phyloP scores from a whole-genome alignment of 2,888 invertebrate genomes.

The Hydriomena furcata region DNA sequence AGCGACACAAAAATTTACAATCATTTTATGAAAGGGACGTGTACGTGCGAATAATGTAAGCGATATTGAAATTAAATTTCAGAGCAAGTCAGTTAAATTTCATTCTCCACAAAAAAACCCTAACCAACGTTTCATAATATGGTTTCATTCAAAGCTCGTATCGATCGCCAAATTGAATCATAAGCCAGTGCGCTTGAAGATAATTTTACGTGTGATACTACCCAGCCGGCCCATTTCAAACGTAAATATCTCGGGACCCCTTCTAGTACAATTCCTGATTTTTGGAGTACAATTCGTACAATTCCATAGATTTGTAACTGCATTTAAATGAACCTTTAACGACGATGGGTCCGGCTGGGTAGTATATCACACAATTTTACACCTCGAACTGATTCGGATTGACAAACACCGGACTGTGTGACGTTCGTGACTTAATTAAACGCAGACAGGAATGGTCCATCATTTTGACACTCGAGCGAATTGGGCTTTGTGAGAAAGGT shows the following conservation, averaged over 20 bases:
- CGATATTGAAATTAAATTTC: background rate
- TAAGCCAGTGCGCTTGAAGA: background rate
- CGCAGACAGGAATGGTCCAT: constrained; percentile 52
- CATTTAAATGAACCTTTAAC: no score
- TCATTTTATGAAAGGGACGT: no score
- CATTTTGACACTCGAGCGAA: constrained; percentile 48
- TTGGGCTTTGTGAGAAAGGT: constrained; percentile 31
- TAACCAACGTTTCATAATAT: background rate
- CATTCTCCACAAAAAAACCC: no score
- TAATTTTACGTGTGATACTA: background rate
- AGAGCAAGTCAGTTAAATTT: background rate
- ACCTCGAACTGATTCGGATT: background rate
- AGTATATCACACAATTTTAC: constrained; percentile 1
- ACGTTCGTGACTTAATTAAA: constrained; percentile 70
- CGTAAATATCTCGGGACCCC: no score
- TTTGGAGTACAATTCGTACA: no score
- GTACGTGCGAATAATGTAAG: no score
- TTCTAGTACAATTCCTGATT: no score
- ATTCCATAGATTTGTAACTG: no score
- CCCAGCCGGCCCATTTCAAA: no score
- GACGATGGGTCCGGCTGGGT: no score
- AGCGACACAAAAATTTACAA: background rate
- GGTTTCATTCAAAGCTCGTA: background rate
- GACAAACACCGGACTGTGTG: constrained; percentile 29
- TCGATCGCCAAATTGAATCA: background rate